Evolutionary conservation across 1,140 invertebrate species (phyloP), one percentile per base, ranked within the genome.

Genomic region (Radopholus similis): DNA sequence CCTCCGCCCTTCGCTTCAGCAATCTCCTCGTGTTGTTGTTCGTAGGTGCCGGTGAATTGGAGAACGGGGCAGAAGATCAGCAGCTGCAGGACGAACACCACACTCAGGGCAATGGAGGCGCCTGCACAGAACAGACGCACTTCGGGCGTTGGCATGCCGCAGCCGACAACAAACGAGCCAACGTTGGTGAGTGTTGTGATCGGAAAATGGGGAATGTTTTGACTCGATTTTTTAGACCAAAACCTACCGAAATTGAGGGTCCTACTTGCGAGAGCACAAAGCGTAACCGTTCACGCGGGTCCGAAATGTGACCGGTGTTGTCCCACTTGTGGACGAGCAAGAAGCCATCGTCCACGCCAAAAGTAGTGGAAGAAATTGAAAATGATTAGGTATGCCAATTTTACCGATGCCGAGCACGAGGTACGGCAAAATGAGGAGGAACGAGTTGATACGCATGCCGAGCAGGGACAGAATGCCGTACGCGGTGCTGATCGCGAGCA

Each of bases 131-230:
- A 80, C 23, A 80, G 70, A 11, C 64, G 88, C 1, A 97, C 91
- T 15, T 82, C 58, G 59, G 76, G 57, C 78, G 96, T 97, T 0
- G 92, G 91, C 38, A 91, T 93, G 72, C 93, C 89, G 69, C 93
- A 90, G 9, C 95, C 94, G 55, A 97, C 93, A 83, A 90, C 90
- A 84, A 97, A 95, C 18, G 91, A 93, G 66, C 96, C 88, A 86
- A 95, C n/a, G n/a, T n/a, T n/a, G n/a, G n/a, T 83, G 26, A 97
- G 85, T 0, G 93, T 95, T 0, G 94, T 97, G 65, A 97, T 95
- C 26, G 93, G n/a, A n/a, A n/a, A n/a, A n/a, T n/a, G n/a, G n/a
- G n/a, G n/a, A n/a, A n/a, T n/a, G n/a, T n/a, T n/a, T n/a, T n/a
- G n/a, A n/a, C n/a, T n/a, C n/a, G n/a, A n/a, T n/a, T n/a, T n/a